Percentiles rank a stretch among this genome's conserved stretches.
Conservation (phyloP, 2,797 vertebrate genomes). For the Telmatherina bonti region DNA sequence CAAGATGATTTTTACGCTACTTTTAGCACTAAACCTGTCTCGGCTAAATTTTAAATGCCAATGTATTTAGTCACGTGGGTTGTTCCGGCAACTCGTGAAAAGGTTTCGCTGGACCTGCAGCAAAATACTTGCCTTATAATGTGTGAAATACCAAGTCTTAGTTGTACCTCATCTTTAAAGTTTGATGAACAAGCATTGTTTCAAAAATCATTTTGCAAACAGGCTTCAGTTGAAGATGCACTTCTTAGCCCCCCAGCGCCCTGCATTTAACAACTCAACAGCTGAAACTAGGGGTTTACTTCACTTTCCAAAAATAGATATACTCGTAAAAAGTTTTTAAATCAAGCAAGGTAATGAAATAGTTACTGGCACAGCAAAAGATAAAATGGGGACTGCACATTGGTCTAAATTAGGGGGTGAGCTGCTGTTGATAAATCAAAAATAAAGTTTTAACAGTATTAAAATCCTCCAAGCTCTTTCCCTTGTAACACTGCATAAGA, state of each 20-base stretch:
- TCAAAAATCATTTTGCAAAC: background rate
- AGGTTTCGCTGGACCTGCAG: background rate
- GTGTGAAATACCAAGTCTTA: constrained; percentile 1
- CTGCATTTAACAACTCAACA: background rate
- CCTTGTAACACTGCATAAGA: constrained; percentile 19
- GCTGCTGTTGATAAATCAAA: background rate
- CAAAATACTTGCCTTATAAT: background rate
- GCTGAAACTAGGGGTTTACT: background rate
- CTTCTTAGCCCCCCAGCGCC: background rate
- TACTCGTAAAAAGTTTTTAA: background rate
- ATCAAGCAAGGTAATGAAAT: background rate
- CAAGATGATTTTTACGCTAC: constrained; percentile 16
- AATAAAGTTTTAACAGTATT: background rate
- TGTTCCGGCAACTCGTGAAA: background rate
- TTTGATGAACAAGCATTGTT: background rate
- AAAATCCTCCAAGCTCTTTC: constrained; percentile 10
- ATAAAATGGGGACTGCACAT: background rate
- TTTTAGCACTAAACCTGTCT: constrained; percentile 31
- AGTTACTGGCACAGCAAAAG: background rate
- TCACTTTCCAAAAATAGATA: background rate
- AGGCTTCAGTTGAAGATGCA: background rate
- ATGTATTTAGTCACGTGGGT: background rate
- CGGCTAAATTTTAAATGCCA: constrained; percentile 10
- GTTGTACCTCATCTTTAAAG: background rate
- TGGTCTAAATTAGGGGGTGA: background rate